These are phyloP conservation scores for Temnothorax rugatulus DNA, from an alignment of 2,888 invertebrate species.

Conservation along the genomic window DNA sequence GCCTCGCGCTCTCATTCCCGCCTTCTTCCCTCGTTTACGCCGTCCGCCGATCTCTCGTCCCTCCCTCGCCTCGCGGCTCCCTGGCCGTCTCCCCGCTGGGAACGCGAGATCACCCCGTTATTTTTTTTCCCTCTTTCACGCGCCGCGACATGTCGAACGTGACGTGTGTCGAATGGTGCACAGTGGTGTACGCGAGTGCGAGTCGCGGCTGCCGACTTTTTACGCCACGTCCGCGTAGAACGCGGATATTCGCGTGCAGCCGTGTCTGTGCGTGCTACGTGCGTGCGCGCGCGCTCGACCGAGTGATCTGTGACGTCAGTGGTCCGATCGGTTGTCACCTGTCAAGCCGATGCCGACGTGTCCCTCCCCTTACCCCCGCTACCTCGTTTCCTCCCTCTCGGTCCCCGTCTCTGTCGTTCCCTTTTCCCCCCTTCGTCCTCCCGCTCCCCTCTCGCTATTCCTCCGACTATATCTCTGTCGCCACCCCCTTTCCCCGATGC, in stretches of 20 bases:
- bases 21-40: neutral
- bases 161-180: slow-evolving; percentile 69
- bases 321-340: slow-evolving; percentile 84
- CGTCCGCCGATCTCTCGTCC: neutral
- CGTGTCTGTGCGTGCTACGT: slow-evolving; percentile 57
- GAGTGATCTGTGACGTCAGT: slow-evolving; percentile 84
- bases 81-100: too few relatives aligned
- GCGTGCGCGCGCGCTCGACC: slow-evolving; percentile 70
- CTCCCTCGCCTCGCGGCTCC: neutral
- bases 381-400: slow-evolving; percentile 39
- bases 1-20: neutral
- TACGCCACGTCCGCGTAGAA: slow-evolving; percentile 57
- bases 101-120: slow-evolving; percentile 21
- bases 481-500: slow-evolving; percentile 59
- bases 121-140: slow-evolving; percentile 54
- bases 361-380: slow-evolving; percentile 56
- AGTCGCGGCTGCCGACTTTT: slow-evolving; percentile 48
- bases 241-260: slow-evolving; percentile 54
- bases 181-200: slow-evolving; percentile 68
- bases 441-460: slow-evolving; percentile 33
- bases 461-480: slow-evolving; percentile 47
- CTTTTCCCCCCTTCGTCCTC: slow-evolving; percentile 51
- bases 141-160: slow-evolving; percentile 55
- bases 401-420: slow-evolving; percentile 15
- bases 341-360: slow-evolving; percentile 80